phyloP scores from a whole-genome alignment of 2,888 invertebrate species.

The Osedax fenrisi region DNA sequence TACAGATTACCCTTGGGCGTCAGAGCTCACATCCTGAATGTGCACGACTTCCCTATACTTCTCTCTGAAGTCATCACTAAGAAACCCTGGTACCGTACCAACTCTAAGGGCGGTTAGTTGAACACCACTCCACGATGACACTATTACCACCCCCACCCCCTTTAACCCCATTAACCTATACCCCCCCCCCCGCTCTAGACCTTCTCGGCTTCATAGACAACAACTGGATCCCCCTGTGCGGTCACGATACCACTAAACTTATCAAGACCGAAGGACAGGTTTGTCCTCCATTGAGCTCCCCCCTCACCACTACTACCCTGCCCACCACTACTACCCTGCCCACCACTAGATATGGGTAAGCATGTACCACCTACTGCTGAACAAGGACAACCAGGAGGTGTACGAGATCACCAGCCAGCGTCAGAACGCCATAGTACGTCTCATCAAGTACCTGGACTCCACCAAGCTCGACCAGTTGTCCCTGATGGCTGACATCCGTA shows the following conservation, averaged over 20 bases:
- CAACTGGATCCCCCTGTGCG: neutral
- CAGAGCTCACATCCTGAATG: neutral
- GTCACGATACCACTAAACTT: neutral
- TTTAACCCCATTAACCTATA: no score
- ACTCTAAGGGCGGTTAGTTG: neutral
- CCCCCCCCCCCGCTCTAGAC: no score
- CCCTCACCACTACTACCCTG: neutral
- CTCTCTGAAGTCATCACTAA: neutral
- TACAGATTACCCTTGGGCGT: neutral
- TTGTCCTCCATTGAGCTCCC: neutral
- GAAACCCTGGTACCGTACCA: neutral
- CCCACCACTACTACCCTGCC: neutral
- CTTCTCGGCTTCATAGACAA: neutral
- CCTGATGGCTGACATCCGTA: neutral
- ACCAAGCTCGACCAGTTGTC: neutral
- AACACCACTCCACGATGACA: no score
- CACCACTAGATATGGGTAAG: neutral
- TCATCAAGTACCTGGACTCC: neutral
- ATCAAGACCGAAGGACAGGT: neutral
- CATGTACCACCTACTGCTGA: neutral
- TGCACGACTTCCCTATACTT: neutral
- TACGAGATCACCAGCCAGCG: neutral
- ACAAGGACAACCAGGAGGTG: neutral
- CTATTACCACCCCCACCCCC: no score
- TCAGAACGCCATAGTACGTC: neutral